Base-by-base conservation (phyloP, 2,113 vertebrate species). In the Sciurus niger region DNA sequence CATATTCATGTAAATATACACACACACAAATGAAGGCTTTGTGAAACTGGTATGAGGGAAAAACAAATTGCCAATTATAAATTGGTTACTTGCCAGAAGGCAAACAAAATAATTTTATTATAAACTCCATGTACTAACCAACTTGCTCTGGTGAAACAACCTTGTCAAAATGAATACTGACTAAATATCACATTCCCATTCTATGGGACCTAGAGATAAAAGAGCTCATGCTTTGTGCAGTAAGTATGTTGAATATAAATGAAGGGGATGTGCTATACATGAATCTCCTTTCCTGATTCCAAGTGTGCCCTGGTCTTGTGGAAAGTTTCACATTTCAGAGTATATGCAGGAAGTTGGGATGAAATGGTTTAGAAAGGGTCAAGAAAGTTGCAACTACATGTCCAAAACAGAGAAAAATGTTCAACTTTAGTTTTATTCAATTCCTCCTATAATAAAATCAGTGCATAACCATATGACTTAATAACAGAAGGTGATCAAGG, bases 101-200 rank as follows among this genome's bases (percentile, higher is more conserved):
- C 5, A 68, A 72, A 28, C 37, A 67, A 95, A 94, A 73, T n/a
- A 68, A 90, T 83, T 82, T 88, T 37, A 79, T n/a, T 85, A 92
- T 76, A 86, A 93, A 90, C n/a, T 46, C 40, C 22, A 96, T 60
- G 24, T 0, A 55, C 74, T 53, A 65, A 20, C n/a, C 40, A 74
- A 67, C 51, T 82, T 86, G 58, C 51, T 93, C 65, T 72, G 43
- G 97, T 79, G 74, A 96, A 89, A 90, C 25, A 58, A 68, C 55
- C 86, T 34, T 53, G 48, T 80, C 43, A 89, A 85, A 63, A 60
- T 95, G 72, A 92, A 92, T 86, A 84, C 8, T 32, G 28, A 93
- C 46, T 67, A 73, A 76, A 82, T 60, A 93, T 85, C 46, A 67
- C 6, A 90, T 30, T 68, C 58, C 30, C 30, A 74, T 11, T 79